Conservation (phyloP, 1,140 invertebrate species). For the Dreissena rostriformis region DNA sequence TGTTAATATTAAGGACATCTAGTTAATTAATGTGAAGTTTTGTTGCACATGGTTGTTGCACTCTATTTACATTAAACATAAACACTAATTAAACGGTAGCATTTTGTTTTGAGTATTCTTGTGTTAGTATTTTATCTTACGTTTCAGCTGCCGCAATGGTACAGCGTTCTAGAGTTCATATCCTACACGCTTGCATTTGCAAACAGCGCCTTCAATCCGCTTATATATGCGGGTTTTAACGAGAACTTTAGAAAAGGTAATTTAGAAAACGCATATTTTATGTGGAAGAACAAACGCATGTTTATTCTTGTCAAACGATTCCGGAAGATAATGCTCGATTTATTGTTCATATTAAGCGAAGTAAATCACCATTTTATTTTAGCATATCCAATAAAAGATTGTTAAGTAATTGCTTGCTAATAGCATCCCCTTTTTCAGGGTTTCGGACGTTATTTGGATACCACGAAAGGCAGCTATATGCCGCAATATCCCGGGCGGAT, state of each 20-base stretch:
- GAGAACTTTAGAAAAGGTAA: slow-evolving; percentile 80
- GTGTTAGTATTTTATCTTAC: not conserved
- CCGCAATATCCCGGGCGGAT: slow-evolving; percentile 48
- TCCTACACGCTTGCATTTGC: slow-evolving; percentile 82
- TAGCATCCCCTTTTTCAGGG: slow-evolving; percentile 38
- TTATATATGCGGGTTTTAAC: slow-evolving; percentile 83
- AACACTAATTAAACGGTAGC: too few relatives aligned
- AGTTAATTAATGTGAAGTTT: too few relatives aligned
- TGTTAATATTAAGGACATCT: too few relatives aligned
- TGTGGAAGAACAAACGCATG: not conserved
- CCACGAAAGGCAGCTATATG: slow-evolving; percentile 47
- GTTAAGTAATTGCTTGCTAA: slow-evolving; percentile 22
- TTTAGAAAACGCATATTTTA: not conserved
- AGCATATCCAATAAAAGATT: too few relatives aligned
- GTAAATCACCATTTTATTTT: not conserved
- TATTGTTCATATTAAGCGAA: not conserved
- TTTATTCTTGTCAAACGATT: not conserved
- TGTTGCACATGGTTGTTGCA: too few relatives aligned
- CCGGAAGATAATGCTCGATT: not conserved
- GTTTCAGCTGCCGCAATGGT: slow-evolving; percentile 81
- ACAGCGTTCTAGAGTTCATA: slow-evolving; percentile 78
- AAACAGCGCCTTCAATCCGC: slow-evolving; percentile 83
- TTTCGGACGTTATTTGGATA: slow-evolving; percentile 46
- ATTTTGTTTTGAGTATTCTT: too few relatives aligned
- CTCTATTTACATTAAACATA: too few relatives aligned